A percentile compares a stretch with the other conserved stretches of the same genome.
Evolutionary conservation across 64 coral and sea anemone genomes (phyloP).

Genomic region (Porites australiensis): DNA sequence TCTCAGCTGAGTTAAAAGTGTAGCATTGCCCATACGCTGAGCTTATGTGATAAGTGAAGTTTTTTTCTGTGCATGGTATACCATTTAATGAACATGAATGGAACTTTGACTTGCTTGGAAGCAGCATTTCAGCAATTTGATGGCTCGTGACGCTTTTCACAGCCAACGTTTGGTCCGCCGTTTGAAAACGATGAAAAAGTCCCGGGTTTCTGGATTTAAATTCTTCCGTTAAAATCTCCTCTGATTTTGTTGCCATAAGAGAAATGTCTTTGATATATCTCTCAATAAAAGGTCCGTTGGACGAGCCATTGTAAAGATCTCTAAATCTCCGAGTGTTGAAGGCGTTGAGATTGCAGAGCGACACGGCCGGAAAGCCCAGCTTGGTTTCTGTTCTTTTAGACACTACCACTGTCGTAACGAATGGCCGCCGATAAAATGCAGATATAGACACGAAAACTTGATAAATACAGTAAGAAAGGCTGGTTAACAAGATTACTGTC

Average conservation of each 20-base stretch:
- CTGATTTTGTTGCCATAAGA: background rate
- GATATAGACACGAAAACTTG: background rate
- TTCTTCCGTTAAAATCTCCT: background rate
- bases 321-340: conserved; percentile 3
- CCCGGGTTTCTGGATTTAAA: background rate
- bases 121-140: conserved; percentile 3
- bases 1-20: conserved; percentile 16
- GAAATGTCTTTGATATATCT: background rate
- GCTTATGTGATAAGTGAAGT: background rate
- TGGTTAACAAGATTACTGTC: background rate
- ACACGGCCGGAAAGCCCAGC: background rate
- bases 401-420: background rate
- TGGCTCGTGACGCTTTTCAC: background rate
- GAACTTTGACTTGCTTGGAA: background rate
- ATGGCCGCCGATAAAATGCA: background rate
- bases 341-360: conserved; percentile 14
- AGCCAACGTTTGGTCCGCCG: background rate
- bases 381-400: background rate
- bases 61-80: background rate
- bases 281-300: background rate
- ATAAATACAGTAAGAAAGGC: background rate
- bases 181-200: background rate
- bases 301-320: background rate
- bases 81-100: background rate
- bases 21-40: background rate